Conservation (phyloP, 1,140 invertebrate species). For the Eufriesea mexicana region DNA sequence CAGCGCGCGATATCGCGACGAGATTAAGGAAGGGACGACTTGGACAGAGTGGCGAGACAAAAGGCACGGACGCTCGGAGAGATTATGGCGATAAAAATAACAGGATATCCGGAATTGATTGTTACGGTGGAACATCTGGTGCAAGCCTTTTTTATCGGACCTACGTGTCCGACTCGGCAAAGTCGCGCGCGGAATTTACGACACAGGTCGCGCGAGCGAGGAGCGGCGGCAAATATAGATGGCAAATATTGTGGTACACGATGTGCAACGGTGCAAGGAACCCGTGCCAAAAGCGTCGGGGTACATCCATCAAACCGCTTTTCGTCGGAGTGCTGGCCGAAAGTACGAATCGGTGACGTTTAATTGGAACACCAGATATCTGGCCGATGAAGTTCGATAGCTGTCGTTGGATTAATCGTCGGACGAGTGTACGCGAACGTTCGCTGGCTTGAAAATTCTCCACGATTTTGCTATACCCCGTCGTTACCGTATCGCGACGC, state of each 20-base stretch:
- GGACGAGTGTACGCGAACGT: not conserved
- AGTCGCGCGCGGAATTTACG: not conserved
- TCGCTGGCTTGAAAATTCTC: not conserved
- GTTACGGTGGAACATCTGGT: not conserved
- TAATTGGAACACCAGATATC: slow-evolving; percentile 52
- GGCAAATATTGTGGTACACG: slow-evolving; percentile 54
- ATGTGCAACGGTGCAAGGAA: slow-evolving; percentile 38
- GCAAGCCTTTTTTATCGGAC: slow-evolving; percentile 4
- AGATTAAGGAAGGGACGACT: not conserved
- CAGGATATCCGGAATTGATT: slow-evolving; percentile 11
- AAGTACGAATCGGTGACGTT: slow-evolving; percentile 59
- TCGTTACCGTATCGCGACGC: not conserved
- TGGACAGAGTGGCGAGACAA: not conserved
- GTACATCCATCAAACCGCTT: slow-evolving; percentile 61
- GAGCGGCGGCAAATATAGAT: slow-evolving; percentile 22
- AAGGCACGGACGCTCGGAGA: not conserved
- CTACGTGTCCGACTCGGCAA: not conserved
- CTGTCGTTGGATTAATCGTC: slow-evolving; percentile 29
- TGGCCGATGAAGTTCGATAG: slow-evolving; percentile 27
- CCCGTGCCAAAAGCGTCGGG: slow-evolving; percentile 39
- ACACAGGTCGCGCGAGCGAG: not conserved
- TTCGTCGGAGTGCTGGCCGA: slow-evolving; percentile 34
- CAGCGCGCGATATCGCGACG: no score
- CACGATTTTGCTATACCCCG: not conserved
- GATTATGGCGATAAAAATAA: slow-evolving; percentile 9